Base-by-base conservation (phyloP, 1,140 invertebrate genomes). In the Aphaenogaster ashmeadi region DNA sequence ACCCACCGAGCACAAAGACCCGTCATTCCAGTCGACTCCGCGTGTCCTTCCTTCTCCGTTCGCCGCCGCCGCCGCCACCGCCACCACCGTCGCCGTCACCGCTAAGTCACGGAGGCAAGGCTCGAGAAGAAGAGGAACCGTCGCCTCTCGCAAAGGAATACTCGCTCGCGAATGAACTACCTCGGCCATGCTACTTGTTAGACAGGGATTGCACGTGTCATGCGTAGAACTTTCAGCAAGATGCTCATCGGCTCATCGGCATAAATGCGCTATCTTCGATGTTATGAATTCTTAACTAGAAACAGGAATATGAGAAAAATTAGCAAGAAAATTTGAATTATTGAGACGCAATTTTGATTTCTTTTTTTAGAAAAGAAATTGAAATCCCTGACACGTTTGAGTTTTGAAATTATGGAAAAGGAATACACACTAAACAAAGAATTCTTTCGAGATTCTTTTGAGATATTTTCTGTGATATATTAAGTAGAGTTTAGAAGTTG, bases 1-100 rank as follows among this genome's bases (percentile, higher is more conserved):
- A 89, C 47, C 81, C 66, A 87, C 47, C 77, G 85, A 91, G 81
- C 91, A 94, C 93, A 94, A 94, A 94, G 93, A 94, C 92, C 89
- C 92, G 93, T 93, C 92, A 92, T 93, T 94, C 93, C 91, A 78
- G 88, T 75, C 86, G 50, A 90, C 81, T 74, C 62, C 74, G 56
- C n/a, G 75, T 89, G 91, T 91, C 89, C 89, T 92, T 91, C 88
- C 87, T 87, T 72, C 80, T 69, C 72, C 41, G 38, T 18, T 41
- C 38, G 38, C 41, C 52, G 33, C 33, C 38, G 27, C 77, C 38
- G 0, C 64, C 64, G 18, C 36, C 62, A 6, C 36, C 36, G 7
- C 36, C 62, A 15, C 6, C 62, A 8, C 9, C 3, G 9, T 36
- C 7, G 36, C 36, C 36, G 7, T 18, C 62, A 13, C 6, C 62